These are phyloP conservation scores for Leucophenga varia DNA, from an alignment of 1,140 invertebrate species.

Conservation along the genomic window DNA sequence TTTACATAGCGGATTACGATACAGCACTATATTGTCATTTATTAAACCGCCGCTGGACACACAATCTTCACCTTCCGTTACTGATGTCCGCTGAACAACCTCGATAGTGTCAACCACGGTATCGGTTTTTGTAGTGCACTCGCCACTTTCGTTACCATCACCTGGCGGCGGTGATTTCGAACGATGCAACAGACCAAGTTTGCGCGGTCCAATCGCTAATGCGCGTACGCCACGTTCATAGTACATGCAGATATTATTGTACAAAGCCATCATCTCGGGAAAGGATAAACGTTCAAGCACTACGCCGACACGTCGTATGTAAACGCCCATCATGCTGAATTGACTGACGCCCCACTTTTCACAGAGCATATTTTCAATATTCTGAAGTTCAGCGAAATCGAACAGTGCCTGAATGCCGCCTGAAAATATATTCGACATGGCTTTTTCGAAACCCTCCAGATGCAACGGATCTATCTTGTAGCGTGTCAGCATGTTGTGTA, in stretches of 20 bases:
- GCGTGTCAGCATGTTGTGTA: conserved; percentile 61
- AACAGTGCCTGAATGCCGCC: conserved; percentile 65
- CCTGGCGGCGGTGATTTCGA: conserved; percentile 17
- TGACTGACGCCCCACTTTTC: conserved; percentile 56
- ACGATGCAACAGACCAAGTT: conserved; percentile 25
- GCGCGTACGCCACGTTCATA: conserved; percentile 57
- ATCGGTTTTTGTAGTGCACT: background rate
- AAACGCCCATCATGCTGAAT: conserved; percentile 67
- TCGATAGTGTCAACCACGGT: background rate
- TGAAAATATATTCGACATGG: conserved; percentile 59
- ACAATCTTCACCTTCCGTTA: conserved; percentile 25
- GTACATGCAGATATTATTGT: conserved; percentile 67
- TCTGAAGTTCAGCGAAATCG: conserved; percentile 65
- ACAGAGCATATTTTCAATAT: conserved; percentile 41
- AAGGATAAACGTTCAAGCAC: conserved; percentile 82
- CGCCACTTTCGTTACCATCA: too few species aligned
- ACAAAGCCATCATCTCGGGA: conserved; percentile 72
- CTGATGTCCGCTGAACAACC: too few species aligned
- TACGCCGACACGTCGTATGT: conserved; percentile 76
- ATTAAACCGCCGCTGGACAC: conserved; percentile 9
- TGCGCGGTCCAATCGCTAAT: conserved; percentile 28
- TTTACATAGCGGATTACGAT: conserved; percentile 58
- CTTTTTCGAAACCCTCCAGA: conserved; percentile 59
- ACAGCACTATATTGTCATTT: background rate
- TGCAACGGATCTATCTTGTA: conserved; percentile 60